These are phyloP conservation scores for Sphaeramia orbicularis DNA, from an alignment of 2,797 vertebrate genomes.

Conservation along the genomic window DNA sequence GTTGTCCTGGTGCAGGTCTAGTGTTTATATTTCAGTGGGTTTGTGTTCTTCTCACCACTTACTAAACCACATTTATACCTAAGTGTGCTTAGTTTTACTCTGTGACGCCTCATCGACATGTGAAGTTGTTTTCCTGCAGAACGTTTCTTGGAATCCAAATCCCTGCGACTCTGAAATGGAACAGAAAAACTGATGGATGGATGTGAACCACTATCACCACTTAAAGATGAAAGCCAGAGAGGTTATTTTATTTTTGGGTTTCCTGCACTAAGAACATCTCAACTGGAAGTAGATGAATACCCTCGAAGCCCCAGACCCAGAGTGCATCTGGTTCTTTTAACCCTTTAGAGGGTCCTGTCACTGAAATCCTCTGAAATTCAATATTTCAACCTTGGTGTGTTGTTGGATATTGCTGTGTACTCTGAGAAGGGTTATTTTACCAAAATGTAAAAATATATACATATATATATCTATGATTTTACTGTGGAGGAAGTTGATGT, in stretches of 20 bases:
- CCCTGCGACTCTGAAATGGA: not conserved
- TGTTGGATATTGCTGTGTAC: too few relatives aligned
- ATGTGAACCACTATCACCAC: not conserved
- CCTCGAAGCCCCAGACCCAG: too few relatives aligned
- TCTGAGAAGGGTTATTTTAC: too few relatives aligned
- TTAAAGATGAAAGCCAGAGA: not conserved
- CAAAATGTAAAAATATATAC: too few relatives aligned
- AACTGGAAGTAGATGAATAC: too few relatives aligned
- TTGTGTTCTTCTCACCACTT: not conserved
- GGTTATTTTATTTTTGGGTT: not conserved
- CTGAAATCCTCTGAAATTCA: too few relatives aligned
- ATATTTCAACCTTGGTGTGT: not conserved
- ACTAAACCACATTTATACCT: not conserved
- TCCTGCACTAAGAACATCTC: not conserved
- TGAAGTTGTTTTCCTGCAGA: not conserved
- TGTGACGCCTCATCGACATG: constrained; percentile 2
- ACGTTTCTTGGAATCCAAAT: constrained; percentile 30
- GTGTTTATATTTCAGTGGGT: not conserved
- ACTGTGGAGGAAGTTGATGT: too few relatives aligned
- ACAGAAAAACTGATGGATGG: constrained; percentile 1
- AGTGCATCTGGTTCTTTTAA: too few relatives aligned
- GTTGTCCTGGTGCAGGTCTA: too few relatives aligned
- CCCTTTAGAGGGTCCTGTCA: too few relatives aligned
- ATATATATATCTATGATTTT: too few relatives aligned
- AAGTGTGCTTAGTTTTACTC: constrained; percentile 11